A percentile compares a stretch with the other conserved stretches of the same genome.
Conservation (phyloP, 1,140 invertebrate species). For the Leucophenga varia region DNA sequence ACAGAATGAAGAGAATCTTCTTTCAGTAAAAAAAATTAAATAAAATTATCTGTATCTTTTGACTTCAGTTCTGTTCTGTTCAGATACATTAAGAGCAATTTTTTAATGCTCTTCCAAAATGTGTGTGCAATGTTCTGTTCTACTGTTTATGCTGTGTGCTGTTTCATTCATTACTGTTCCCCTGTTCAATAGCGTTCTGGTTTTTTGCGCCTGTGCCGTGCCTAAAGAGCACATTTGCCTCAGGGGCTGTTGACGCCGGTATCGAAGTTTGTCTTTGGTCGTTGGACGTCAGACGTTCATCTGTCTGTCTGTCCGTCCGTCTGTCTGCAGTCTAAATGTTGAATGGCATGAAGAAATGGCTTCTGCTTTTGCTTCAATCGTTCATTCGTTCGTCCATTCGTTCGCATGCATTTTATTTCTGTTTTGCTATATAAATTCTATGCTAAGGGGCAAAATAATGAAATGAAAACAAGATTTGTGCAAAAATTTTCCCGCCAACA, state of each 20-base stretch:
- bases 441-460: conserved; percentile 10
- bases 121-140: no score
- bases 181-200: conserved; percentile 38
- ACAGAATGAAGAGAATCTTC: neutral
- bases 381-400: no score
- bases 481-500: conserved; percentile 40
- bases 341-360: conserved; percentile 12
- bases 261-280: conserved; percentile 2
- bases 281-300: neutral
- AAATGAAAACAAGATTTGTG: conserved; percentile 3
- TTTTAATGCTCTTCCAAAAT: no score
- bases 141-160: conserved; percentile 9
- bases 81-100: no score
- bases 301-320: neutral
- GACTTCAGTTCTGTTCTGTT: no score
- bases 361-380: no score
- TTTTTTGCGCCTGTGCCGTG: conserved; percentile 39
- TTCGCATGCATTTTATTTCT: conserved; percentile 26
- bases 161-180: conserved; percentile 32
- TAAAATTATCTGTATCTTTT: no score
- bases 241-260: conserved; percentile 22
- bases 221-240: conserved; percentile 10
- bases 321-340: no score
- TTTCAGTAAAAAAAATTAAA: neutral
- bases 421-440: conserved; percentile 38